Evolutionary conservation across 2,113 vertebrate species (phyloP).

Genomic region (Oenanthe oenanthe): DNA sequence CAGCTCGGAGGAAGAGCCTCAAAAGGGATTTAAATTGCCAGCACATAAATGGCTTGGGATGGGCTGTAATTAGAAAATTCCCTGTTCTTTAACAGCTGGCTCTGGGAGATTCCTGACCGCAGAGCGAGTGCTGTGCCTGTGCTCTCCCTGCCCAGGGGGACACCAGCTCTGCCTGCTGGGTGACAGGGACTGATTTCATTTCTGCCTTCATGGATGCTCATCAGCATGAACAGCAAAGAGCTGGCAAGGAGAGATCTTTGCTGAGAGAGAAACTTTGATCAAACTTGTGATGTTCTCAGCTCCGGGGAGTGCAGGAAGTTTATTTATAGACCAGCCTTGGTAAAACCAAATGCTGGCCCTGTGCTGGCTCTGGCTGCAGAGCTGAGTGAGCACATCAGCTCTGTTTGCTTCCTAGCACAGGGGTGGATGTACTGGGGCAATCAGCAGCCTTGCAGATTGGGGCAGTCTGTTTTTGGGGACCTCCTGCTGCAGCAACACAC

Average conservation of each 20-base stretch:
- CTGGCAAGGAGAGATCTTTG: neutral
- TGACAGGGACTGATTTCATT: neutral
- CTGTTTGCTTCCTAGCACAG: neutral
- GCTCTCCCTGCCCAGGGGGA: neutral
- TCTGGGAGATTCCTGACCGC: neutral
- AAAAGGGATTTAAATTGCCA: neutral
- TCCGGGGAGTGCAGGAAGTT: neutral
- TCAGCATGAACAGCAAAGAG: neutral
- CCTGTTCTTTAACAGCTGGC: neutral
- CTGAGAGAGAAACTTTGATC: constrained; percentile 23
- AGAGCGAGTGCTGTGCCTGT: neutral
- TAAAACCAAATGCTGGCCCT: neutral
- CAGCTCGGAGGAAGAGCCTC: neutral
- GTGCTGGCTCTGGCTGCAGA: neutral
- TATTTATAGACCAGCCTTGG: neutral
- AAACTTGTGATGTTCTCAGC: constrained; percentile 18
- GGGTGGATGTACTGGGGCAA: accelerated
- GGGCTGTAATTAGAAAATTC: neutral
- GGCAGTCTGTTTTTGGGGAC: neutral
- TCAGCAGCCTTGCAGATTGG: neutral
- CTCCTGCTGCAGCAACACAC: neutral
- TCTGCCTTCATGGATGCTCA: neutral
- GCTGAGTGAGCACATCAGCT: accelerated
- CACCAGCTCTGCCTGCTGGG: neutral
- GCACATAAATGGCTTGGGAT: neutral